These are phyloP conservation scores for Terebella lapidaria DNA, from an alignment of 2,888 invertebrate species.

Conservation along the genomic window DNA sequence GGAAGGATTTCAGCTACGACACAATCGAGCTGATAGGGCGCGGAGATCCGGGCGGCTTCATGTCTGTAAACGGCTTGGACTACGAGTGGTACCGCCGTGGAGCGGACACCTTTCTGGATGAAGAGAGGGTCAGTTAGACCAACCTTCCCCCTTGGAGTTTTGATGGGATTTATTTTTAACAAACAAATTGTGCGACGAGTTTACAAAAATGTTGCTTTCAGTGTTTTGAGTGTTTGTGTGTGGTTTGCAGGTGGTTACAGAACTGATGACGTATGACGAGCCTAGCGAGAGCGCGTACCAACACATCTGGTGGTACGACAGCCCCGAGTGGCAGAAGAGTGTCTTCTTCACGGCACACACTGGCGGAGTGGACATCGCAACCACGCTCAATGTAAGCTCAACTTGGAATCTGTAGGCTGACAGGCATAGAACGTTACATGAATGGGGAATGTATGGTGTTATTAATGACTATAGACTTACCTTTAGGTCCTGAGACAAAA, in stretches of 20 bases:
- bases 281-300: constrained; percentile 28
- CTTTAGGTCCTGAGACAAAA: too few relatives aligned
- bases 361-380: constrained; percentile 86
- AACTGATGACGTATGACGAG: constrained; percentile 21
- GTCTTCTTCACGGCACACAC: constrained; percentile 69
- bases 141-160: neutral
- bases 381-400: constrained; percentile 73
- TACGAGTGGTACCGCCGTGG: constrained; percentile 30
- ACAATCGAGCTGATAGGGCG: constrained; percentile 88
- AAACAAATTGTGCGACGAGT: neutral
- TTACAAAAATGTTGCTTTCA: neutral
- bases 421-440: too few relatives aligned
- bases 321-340: constrained; percentile 41
- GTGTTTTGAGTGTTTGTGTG: too few relatives aligned
- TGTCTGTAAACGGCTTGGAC: constrained; percentile 80
- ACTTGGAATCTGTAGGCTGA: too few relatives aligned
- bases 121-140: constrained; percentile 22
- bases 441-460: too few relatives aligned
- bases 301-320: constrained; percentile 46
- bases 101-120: constrained; percentile 17
- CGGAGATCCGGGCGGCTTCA: constrained; percentile 90
- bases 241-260: constrained; percentile 16
- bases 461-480: too few relatives aligned
- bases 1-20: constrained; percentile 87
- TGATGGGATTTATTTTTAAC: neutral